Percentiles rank a stretch among this genome's conserved stretches.
Evolutionary conservation across 2,113 vertebrate genomes (phyloP).

Genomic region (Callospermophilus lateralis): DNA sequence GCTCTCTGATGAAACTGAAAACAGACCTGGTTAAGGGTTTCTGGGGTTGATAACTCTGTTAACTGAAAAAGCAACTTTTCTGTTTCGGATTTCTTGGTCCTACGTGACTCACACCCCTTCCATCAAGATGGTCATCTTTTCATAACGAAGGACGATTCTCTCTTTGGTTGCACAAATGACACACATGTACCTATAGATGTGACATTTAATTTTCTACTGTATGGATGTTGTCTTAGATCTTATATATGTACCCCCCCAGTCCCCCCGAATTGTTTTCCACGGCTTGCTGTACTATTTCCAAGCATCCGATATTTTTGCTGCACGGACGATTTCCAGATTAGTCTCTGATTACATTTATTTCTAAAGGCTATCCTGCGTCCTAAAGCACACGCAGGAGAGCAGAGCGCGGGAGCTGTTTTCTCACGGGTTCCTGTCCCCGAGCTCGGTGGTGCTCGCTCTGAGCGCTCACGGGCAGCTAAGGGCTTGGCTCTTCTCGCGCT

Average conservation of each 20-base stretch:
- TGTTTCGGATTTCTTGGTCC: background rate
- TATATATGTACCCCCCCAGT: accelerated
- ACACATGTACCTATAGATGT: too few relatives aligned
- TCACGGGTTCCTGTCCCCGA: slow-evolving; percentile 57
- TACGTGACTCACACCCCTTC: background rate
- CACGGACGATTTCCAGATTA: background rate
- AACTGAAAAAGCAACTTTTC: background rate
- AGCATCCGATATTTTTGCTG: background rate
- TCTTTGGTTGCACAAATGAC: background rate
- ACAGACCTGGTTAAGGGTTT: background rate
- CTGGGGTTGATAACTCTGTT: background rate
- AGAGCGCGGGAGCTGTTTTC: background rate
- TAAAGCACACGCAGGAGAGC: slow-evolving; percentile 13
- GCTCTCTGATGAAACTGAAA: background rate
- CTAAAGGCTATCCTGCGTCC: slow-evolving; percentile 47
- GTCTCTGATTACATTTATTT: slow-evolving; percentile 48
- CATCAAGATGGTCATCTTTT: background rate
- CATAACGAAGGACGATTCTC: background rate
- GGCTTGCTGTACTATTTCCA: background rate
- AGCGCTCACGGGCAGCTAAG: background rate
- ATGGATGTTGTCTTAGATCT: background rate
- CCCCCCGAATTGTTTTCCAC: background rate
- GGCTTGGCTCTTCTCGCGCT: slow-evolving; percentile 50
- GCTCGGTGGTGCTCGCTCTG: slow-evolving; percentile 34
- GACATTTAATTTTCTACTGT: background rate